A percentile compares a stretch with the other conserved stretches of the same genome.
Evolutionary conservation across 2,888 invertebrate genomes (phyloP).

Genomic region (Salpingus planirostris): DNA sequence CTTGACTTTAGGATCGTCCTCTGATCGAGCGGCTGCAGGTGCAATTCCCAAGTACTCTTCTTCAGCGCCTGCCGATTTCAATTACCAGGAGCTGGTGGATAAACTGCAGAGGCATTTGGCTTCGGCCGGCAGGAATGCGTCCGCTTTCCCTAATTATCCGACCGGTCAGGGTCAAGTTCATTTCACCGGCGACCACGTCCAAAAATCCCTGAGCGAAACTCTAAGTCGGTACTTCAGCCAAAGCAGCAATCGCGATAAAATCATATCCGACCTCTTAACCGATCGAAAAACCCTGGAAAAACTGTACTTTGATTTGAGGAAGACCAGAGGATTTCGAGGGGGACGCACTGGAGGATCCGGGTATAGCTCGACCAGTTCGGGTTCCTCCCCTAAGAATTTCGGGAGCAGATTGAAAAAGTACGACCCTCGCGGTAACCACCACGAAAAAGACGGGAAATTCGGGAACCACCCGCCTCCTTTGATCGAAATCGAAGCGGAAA

Average conservation of each 20-base stretch:
- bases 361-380: background rate
- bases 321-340: constrained; percentile 50
- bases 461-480: constrained; percentile 50
- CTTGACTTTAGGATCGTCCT: constrained; percentile 45
- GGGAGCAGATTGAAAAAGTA: background rate
- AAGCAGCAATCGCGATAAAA: constrained; percentile 55
- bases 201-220: constrained; percentile 56
- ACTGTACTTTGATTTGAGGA: constrained; percentile 62
- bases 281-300: constrained; percentile 65
- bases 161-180: constrained; percentile 21
- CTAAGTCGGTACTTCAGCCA: constrained; percentile 59
- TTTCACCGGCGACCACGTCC: constrained; percentile 47
- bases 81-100: constrained; percentile 56
- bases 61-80: constrained; percentile 32
- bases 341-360: constrained; percentile 28
- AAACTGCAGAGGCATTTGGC: constrained; percentile 53
- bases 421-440: no score
- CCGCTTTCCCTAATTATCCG: constrained; percentile 4
- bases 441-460: constrained; percentile 1
- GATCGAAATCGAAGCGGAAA: constrained; percentile 58
- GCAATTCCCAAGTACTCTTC: constrained; percentile 13
- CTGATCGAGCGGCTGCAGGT: constrained; percentile 33
- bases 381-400: background rate
- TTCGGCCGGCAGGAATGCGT: constrained; percentile 19
- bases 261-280: constrained; percentile 63